phyloP scores from a whole-genome alignment of 1,140 invertebrate species.

The Hylyphantes graminicola region DNA sequence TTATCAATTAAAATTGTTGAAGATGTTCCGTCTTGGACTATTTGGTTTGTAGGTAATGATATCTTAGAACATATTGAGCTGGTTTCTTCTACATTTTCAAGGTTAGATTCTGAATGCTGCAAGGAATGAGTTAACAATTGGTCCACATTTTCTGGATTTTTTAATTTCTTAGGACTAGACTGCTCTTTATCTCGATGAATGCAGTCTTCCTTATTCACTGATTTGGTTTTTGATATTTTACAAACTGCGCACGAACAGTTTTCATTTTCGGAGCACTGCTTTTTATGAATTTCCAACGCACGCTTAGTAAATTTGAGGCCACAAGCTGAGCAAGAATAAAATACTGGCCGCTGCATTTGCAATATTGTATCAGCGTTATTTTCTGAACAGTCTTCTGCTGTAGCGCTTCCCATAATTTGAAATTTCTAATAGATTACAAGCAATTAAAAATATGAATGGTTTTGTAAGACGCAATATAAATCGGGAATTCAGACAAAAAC shows the following conservation, averaged over 20 bases:
- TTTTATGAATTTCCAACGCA: constrained; percentile 28
- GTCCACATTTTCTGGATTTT: not conserved
- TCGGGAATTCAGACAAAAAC: not conserved
- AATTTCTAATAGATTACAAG: not conserved
- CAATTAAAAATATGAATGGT: not conserved
- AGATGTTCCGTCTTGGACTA: too few relatives aligned
- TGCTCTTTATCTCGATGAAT: too few relatives aligned
- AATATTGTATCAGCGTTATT: not conserved
- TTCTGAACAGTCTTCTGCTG: not conserved
- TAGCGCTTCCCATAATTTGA: not conserved
- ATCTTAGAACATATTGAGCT: too few relatives aligned
- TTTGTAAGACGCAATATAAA: not conserved
- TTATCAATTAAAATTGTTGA: too few relatives aligned
- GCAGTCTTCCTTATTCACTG: not conserved
- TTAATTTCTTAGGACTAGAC: too few relatives aligned
- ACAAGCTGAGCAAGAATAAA: constrained; percentile 31
- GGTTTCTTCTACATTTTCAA: not conserved
- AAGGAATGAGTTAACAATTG: not conserved
- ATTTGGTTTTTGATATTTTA: not conserved
- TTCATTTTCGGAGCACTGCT: constrained; percentile 11
- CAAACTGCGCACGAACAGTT: constrained; percentile 13
- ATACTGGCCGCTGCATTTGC: constrained; percentile 9
- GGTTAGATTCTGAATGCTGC: not conserved
- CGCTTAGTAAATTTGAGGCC: constrained; percentile 27
- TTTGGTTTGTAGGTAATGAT: too few relatives aligned